Evolutionary conservation across 2,797 vertebrate species (phyloP).

Genomic region (Mormyrus proboscirostris): DNA sequence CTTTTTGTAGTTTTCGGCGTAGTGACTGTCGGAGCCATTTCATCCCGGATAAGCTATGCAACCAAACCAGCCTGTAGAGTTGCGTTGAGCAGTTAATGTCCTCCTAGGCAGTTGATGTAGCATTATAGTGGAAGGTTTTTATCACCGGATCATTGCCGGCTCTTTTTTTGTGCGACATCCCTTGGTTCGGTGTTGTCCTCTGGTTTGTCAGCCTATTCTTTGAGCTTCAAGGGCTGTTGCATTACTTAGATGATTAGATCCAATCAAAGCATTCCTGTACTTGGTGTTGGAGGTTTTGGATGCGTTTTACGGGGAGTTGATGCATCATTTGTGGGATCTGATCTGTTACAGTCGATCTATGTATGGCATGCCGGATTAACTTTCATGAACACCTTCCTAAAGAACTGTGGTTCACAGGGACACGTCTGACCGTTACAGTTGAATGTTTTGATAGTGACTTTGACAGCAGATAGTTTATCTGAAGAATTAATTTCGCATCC

Average conservation of each 20-base stretch:
- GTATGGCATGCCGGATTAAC: not conserved
- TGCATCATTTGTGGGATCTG: not conserved
- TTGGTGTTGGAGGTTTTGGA: not conserved
- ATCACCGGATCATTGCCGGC: not conserved
- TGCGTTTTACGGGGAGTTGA: not conserved
- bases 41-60: not conserved
- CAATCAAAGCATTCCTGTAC: not conserved
- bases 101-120: not conserved
- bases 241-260: not conserved
- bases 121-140: not conserved
- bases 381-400: not conserved
- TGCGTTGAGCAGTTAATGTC: not conserved
- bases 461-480: not conserved
- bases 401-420: not conserved
- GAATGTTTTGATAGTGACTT: not conserved
- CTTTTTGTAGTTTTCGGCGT: not conserved
- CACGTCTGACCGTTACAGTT: not conserved
- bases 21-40: not conserved
- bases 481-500: not conserved
- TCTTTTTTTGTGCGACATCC: not conserved
- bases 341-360: not conserved
- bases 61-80: not conserved
- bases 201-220: not conserved
- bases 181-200: not conserved
- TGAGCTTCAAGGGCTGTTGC: not conserved